Base-by-base conservation (phyloP, 2,888 invertebrate species). In the Ormyrus pomaceus region DNA sequence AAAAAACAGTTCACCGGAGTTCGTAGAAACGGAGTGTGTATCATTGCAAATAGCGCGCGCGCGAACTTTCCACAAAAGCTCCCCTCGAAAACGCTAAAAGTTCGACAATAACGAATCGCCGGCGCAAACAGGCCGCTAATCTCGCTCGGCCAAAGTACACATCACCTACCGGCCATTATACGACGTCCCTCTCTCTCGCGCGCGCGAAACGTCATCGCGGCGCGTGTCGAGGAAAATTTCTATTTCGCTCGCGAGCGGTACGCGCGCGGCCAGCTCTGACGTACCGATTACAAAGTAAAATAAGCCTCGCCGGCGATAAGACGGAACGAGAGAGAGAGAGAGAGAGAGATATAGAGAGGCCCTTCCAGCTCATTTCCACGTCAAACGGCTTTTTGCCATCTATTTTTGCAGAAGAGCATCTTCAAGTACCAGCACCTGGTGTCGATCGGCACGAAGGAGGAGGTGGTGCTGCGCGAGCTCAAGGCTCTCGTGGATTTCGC, bases 401-500 rank as follows among this genome's bases (percentile, higher is more conserved):
- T 51, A 13, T 85, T 84, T 88, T 92, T 93, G 77, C 93, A 96
- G 96, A 94, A 93, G 92, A 95, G 94, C 86, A 94, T 95, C 87
- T 94, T 94, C 91, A 94, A 95, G 88, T 95, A 94, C 88, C 94
- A 94, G 85, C 94, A 94, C 87, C 92, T 95, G 83, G 92, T 96
- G 84, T 93, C 94, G 73, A 93, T 93, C 86, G 93, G 93, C 77
- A 92, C 93, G 70, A 92, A 95, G 85, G 94, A 94, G 83, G 95
- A 96, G 88, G 93, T 95, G 55, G 93, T 96, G 62, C 90, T 95
- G 75, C 95, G 95, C 87, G 95, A 96, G 91, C 92, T 96, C 83
- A 95, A 95, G 92, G 94, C 95, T 83, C 93, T 96, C 93, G 95
- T 96, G 70, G 95, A 95, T 86, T 94, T 95, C 85, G 94, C 95